phyloP scores from a whole-genome alignment of 2,113 vertebrate genomes.

The Pollimyrus isidori region DNA sequence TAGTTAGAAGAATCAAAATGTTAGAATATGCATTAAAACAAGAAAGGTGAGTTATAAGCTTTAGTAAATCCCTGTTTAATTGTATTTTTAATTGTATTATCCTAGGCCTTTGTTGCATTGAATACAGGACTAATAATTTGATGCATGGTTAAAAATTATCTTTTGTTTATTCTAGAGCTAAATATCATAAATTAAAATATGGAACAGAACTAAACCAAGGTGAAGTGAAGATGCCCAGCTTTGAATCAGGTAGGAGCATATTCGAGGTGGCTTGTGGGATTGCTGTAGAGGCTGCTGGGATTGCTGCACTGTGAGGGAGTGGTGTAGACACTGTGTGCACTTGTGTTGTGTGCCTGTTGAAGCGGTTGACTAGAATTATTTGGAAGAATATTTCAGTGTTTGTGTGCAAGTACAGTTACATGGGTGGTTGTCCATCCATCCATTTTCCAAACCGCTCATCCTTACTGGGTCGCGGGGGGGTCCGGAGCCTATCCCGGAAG shows the following conservation, averaged over 20 bases:
- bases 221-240: constrained; percentile 94
- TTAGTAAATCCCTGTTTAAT: background rate
- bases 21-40: constrained; percentile 99
- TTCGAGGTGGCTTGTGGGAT: background rate
- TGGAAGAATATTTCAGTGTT: background rate
- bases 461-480: no score
- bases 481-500: no score
- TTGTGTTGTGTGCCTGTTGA: no score
- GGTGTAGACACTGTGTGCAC: no score
- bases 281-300: no score
- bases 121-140: background rate
- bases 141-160: constrained; percentile 1
- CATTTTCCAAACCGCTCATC: no score
- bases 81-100: background rate
- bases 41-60: constrained; percentile 74
- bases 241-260: constrained; percentile 78
- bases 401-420: background rate
- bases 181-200: constrained; percentile 99
- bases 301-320: no score
- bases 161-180: constrained; percentile 70
- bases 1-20: constrained; percentile 99
- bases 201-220: constrained; percentile 96
- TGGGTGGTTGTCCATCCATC: no score
- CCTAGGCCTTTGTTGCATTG: background rate
- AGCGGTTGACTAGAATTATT: no score